Conservation (phyloP, 1,140 invertebrate species). For the Drepana arcuata region DNA sequence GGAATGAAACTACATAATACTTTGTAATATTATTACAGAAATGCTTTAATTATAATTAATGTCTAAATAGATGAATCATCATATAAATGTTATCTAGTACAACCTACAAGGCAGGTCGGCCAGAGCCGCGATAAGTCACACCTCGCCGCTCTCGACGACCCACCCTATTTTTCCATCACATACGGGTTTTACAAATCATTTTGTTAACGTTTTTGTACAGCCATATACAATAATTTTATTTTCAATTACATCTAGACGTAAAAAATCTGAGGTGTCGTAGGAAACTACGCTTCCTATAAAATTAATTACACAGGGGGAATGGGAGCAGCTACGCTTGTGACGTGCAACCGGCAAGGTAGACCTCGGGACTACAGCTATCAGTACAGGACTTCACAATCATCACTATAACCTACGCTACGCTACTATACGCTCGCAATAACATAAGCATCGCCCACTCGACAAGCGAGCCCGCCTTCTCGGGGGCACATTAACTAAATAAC, state of each 20-base stretch:
- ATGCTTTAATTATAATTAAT: constrained; percentile 74
- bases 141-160: constrained; percentile 46
- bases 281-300: constrained; percentile 71
- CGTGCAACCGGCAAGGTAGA: constrained; percentile 64
- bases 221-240: constrained; percentile 73
- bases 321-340: constrained; percentile 65
- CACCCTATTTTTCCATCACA: constrained; percentile 64
- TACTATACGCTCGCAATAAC: constrained; percentile 26
- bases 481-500: constrained; percentile 59
- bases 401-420: constrained; percentile 48
- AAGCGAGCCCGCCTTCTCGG: constrained; percentile 35
- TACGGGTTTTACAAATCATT: constrained; percentile 69
- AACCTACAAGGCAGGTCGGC: constrained; percentile 66
- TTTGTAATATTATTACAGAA: constrained; percentile 73
- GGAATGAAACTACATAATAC: constrained; percentile 47
- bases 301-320: constrained; percentile 70
- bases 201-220: constrained; percentile 73
- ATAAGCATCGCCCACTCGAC: constrained; percentile 49
- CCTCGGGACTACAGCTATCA: constrained; percentile 60
- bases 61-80: constrained; percentile 72
- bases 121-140: constrained; percentile 36
- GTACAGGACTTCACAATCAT: constrained; percentile 70
- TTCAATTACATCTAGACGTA: constrained; percentile 71
- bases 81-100: constrained; percentile 73
- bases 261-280: constrained; percentile 69